A percentile compares a stretch with the other conserved stretches of the same genome.
Evolutionary conservation across 1,140 invertebrate genomes (phyloP).

Genomic region (Mercenaria mercenaria): DNA sequence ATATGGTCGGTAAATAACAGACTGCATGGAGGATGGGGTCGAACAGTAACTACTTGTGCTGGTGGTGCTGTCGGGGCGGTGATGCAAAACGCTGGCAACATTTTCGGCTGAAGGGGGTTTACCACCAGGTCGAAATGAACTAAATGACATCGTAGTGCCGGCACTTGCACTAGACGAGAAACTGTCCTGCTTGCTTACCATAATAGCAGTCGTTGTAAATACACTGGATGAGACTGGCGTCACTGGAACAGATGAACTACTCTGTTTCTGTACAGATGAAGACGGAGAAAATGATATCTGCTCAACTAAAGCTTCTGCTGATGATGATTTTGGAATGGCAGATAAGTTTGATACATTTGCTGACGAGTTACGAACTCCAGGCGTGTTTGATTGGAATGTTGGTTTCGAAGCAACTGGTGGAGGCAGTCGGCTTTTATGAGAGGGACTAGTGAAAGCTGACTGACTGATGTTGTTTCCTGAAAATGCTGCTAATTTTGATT

Average conservation of each 20-base stretch:
- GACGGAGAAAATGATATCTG: background rate
- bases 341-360: conserved; percentile 59
- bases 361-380: conserved; percentile 45
- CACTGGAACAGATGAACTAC: conserved; percentile 28
- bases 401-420: conserved; percentile 72
- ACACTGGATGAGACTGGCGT: conserved; percentile 48
- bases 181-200: conserved; percentile 58
- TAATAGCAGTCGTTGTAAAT: conserved; percentile 54
- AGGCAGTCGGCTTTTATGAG: conserved; percentile 66
- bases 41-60: conserved; percentile 82
- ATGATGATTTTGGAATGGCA: background rate
- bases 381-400: conserved; percentile 32
- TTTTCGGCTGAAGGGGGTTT: conserved; percentile 48
- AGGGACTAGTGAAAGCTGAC: conserved; percentile 54
- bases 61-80: conserved; percentile 79
- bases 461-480: conserved; percentile 28
- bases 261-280: background rate
- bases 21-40: conserved; percentile 79
- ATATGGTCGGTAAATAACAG: conserved; percentile 77
- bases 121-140: conserved; percentile 67
- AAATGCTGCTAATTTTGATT: conserved; percentile 43
- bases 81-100: conserved; percentile 28
- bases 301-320: background rate
- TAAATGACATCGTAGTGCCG: conserved; percentile 71
- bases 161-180: conserved; percentile 55